These are phyloP conservation scores for Harlomillsia oculata DNA, from an alignment of 1,140 invertebrate genomes.

Conservation along the genomic window DNA sequence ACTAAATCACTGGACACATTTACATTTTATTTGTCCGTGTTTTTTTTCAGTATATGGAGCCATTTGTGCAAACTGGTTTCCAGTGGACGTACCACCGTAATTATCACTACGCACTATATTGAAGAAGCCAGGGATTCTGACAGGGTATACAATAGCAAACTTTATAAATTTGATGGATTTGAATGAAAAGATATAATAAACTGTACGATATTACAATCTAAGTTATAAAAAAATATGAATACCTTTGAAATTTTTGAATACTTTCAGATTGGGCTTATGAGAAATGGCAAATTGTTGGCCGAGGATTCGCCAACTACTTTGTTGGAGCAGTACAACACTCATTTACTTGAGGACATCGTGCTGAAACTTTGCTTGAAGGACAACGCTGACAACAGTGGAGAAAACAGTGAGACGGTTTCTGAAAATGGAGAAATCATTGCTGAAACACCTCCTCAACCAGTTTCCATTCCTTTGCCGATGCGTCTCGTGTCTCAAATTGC, in stretches of 20 bases:
- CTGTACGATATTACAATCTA: no score
- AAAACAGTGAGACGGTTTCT: neutral
- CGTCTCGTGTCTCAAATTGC: no score
- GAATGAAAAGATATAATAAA: neutral
- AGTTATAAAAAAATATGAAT: neutral
- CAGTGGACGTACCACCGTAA: constrained; percentile 70
- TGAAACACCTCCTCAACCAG: neutral
- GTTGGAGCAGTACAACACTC: constrained; percentile 66
- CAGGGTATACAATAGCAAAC: constrained; percentile 40
- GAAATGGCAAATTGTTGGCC: constrained; percentile 75
- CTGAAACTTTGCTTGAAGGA: constrained; percentile 71
- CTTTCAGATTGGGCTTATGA: constrained; percentile 82
- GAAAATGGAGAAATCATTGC: constrained; percentile 1
- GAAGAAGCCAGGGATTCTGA: constrained; percentile 81
- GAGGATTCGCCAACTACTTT: constrained; percentile 80
- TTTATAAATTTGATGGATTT: neutral
- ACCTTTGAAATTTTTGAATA: neutral
- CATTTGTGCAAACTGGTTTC: constrained; percentile 68
- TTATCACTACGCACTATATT: constrained; percentile 88
- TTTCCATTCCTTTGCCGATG: neutral
- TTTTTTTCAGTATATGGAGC: constrained; percentile 72
- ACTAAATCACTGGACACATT: no score
- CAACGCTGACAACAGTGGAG: neutral
- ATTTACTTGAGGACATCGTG: constrained; percentile 85
- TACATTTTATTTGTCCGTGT: constrained; percentile 4